Base-by-base conservation (phyloP, 2,888 invertebrate genomes). In the Dendrolimus houi region DNA sequence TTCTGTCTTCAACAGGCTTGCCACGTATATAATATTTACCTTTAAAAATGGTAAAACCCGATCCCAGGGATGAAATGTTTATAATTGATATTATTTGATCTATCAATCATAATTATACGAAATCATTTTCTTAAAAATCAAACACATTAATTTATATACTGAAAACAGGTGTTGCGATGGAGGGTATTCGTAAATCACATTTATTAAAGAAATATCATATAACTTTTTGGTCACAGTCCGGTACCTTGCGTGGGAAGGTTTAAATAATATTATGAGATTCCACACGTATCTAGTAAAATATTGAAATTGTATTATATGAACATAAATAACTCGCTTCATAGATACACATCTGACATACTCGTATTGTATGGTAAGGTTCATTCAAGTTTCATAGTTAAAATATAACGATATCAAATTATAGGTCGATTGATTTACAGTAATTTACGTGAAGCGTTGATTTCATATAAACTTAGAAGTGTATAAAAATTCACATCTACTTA, bases 221-320 rank as follows among this genome's bases (percentile, higher is more conserved):
- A 10, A 47, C 12, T 47, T 47, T 47, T 47, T 8, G 47, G 9
- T 47, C 9, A 47, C 12, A 29, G 29, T 12, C 47, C 12, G 12
- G 12, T 12, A 9, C 47, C 3, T 10, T 12, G 47, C 47, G 47
- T 47, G 47, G 47, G 47, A 29, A 29, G 29, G 3, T 29, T 29
- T 29, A 29, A 29, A 29, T 29, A 29, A 29, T 29, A 29, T 29
- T 29, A 29, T 29, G 29, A 29, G 29, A 29, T 29, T 29, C 29
- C 29, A 29, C 29, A 29, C 29, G 29, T 29, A 29, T 29, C 29
- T 40, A 55, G 13, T 55, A 13, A 40, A n/a, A 40, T 17, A 29
- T 29, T 10, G 41, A 55, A 55, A 41, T 55, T 41, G 53, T 47
- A 47, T 47, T 47, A 12, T 47, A 47, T 56, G 41, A 55, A 57